phyloP scores from a whole-genome alignment of 2,888 invertebrate genomes.

The Timema podura region DNA sequence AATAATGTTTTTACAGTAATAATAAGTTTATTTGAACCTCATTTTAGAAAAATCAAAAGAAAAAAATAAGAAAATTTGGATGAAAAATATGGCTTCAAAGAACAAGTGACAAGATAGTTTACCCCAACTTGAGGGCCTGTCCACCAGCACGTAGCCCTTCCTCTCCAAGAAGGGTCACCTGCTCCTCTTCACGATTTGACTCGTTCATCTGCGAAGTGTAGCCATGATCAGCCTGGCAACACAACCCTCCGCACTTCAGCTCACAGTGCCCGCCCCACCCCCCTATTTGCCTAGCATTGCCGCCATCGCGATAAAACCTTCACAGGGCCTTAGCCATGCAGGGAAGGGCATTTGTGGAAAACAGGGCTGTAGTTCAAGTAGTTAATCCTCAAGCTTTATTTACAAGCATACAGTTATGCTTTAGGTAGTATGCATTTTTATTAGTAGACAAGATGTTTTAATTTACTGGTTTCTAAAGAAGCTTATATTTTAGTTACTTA shows the following conservation, averaged over 20 bases:
- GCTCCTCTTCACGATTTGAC: slow-evolving; percentile 92
- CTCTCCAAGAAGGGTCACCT: slow-evolving; percentile 93
- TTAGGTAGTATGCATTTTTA: no score
- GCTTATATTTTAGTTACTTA: no score
- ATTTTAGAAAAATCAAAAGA: no score
- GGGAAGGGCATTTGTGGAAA: not conserved
- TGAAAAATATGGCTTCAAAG: not conserved
- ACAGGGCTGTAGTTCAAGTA: not conserved
- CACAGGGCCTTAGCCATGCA: slow-evolving; percentile 11
- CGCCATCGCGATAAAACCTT: not conserved
- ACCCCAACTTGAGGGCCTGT: slow-evolving; percentile 97
- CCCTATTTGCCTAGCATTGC: not conserved
- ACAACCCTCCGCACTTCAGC: slow-evolving; percentile 52
- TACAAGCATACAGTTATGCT: no score
- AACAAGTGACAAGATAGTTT: slow-evolving; percentile 50
- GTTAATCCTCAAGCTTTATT: no score
- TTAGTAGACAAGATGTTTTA: no score
- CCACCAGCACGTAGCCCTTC: slow-evolving; percentile 92
- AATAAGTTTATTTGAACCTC: no score
- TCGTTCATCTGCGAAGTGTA: slow-evolving; percentile 91
- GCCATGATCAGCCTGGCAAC: slow-evolving; percentile 67
- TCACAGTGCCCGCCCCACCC: slow-evolving; percentile 16
- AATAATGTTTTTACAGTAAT: no score
- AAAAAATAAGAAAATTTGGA: not conserved
- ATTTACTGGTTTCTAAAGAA: no score